phyloP scores from a whole-genome alignment of 2,113 vertebrate genomes.

The Lepus timidus region DNA sequence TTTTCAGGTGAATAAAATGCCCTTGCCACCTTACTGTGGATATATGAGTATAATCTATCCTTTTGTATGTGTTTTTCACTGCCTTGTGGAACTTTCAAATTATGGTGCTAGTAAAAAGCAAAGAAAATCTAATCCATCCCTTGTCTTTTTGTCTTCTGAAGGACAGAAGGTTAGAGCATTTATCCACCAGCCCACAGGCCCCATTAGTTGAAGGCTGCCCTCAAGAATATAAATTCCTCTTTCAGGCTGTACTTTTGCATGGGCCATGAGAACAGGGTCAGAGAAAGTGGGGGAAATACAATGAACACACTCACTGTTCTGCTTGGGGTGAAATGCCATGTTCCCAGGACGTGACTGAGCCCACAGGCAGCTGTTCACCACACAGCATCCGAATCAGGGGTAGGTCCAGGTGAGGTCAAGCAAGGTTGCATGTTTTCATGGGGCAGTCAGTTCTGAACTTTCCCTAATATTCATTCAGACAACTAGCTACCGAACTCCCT shows the following conservation, averaged over 20 bases:
- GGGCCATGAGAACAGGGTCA: neutral
- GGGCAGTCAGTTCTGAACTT: neutral
- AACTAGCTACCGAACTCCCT: neutral
- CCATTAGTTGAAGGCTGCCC: neutral
- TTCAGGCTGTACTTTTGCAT: neutral
- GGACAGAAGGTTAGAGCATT: neutral
- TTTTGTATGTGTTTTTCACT: conserved; percentile 49
- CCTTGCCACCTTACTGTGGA: conserved; percentile 36
- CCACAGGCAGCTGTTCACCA: neutral
- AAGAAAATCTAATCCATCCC: neutral
- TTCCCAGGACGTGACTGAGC: neutral
- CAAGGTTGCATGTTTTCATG: neutral
- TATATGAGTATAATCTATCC: conserved; percentile 35
- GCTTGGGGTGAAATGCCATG: neutral
- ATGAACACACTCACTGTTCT: neutral
- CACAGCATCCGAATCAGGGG: neutral
- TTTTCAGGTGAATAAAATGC: conserved; percentile 68
- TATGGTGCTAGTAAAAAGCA: neutral
- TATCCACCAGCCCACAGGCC: neutral
- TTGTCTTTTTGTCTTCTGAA: conserved; percentile 28
- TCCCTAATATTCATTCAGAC: neutral
- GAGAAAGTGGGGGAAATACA: neutral
- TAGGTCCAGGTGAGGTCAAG: neutral
- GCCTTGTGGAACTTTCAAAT: conserved; percentile 20
- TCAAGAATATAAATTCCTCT: neutral